Percentiles rank a stretch among this genome's conserved stretches.
phyloP scores from a whole-genome alignment of 2,888 invertebrate genomes.

The Acronicta leporina region DNA sequence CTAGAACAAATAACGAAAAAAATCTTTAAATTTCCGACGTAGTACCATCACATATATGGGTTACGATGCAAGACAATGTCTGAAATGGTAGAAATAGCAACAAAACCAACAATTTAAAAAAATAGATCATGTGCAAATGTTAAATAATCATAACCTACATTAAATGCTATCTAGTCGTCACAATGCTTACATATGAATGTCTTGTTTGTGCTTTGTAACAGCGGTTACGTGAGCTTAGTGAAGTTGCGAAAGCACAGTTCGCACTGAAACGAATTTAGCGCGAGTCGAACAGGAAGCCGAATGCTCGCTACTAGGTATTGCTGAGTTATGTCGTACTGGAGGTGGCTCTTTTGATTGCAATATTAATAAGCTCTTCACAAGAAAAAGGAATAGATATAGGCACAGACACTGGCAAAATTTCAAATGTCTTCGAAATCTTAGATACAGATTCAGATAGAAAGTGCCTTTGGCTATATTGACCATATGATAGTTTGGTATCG shows the following conservation, averaged over 20 bases:
- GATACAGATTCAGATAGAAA: too few species aligned
- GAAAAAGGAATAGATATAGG: neutral
- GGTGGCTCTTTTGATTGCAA: slow-evolving; percentile 34
- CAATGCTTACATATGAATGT: slow-evolving; percentile 56
- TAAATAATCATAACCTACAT: slow-evolving; percentile 26
- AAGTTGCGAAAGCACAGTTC: slow-evolving; percentile 79
- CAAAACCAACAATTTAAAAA: too few species aligned
- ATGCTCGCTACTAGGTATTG: slow-evolving; percentile 55
- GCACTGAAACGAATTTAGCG: slow-evolving; percentile 81
- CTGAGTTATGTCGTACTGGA: slow-evolving; percentile 60
- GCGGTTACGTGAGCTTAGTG: slow-evolving; percentile 80
- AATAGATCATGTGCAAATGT: neutral
- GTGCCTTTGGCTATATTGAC: too few species aligned
- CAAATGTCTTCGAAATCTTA: too few species aligned
- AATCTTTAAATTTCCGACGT: too few species aligned
- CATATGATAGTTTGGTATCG: too few species aligned
- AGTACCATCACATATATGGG: too few species aligned
- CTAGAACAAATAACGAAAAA: too few species aligned
- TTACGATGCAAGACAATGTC: too few species aligned
- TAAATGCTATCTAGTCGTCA: slow-evolving; percentile 33
- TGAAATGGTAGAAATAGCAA: too few species aligned
- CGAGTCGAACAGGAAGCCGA: slow-evolving; percentile 75
- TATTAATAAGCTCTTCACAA: neutral
- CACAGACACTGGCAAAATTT: too few species aligned
- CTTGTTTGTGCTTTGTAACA: slow-evolving; percentile 71